phyloP scores from a whole-genome alignment of 2,888 invertebrate genomes.

The Andricus quercusramuli region DNA sequence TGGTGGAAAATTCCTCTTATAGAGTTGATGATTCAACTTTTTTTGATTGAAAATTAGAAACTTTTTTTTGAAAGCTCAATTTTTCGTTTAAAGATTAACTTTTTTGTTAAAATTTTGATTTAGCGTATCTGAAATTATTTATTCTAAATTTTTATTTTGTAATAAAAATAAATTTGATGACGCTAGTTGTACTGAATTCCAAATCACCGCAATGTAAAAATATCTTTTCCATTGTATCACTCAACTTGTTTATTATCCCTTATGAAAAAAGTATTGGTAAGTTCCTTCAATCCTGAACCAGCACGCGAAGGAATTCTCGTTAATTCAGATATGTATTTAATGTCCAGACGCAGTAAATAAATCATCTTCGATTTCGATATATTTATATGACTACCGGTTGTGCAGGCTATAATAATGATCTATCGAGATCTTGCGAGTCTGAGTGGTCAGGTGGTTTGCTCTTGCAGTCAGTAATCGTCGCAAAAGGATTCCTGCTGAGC shows the following conservation, averaged over 20 bases:
- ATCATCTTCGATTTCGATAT: slow-evolving; percentile 22
- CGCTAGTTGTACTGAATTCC: neutral
- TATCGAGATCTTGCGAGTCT: slow-evolving; percentile 21
- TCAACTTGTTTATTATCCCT: neutral
- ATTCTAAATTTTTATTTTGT: no score
- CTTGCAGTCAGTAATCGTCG: slow-evolving; percentile 14
- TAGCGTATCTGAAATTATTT: no score
- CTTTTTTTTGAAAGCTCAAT: no score
- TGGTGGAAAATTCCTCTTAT: no score
- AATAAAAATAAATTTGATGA: no score
- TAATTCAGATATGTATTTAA: slow-evolving; percentile 14
- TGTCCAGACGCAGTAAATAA: slow-evolving; percentile 18
- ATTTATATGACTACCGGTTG: slow-evolving; percentile 36
- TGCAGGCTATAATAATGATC: slow-evolving; percentile 17
- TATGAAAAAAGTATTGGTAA: no score
- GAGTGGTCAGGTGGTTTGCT: slow-evolving; percentile 19
- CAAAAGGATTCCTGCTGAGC: slow-evolving; percentile 21
- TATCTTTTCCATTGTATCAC: neutral
- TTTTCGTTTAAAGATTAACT: no score
- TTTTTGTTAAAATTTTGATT: no score
- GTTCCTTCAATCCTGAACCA: neutral
- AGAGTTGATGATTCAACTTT: no score
- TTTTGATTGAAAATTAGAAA: no score
- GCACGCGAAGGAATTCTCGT: neutral
- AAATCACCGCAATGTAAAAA: neutral